Conservation (phyloP, 2,888 invertebrate species). For the Malthinus seriepunctatus region DNA sequence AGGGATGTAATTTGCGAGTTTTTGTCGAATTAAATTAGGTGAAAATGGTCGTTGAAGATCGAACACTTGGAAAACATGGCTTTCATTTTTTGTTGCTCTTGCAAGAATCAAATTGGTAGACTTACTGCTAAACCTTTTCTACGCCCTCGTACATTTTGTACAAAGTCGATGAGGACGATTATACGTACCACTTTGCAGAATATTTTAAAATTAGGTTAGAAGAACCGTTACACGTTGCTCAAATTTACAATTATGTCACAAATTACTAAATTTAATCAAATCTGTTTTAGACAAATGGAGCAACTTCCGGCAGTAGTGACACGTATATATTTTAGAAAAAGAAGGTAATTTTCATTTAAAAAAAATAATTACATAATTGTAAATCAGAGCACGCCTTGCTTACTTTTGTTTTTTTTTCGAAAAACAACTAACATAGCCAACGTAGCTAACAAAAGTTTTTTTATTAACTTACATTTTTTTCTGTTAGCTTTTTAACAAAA, state of each 20-base stretch:
- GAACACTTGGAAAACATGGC: too few relatives aligned
- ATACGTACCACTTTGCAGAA: too few relatives aligned
- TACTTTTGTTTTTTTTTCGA: constrained; percentile 9
- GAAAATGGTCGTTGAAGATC: too few relatives aligned
- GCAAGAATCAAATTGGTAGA: too few relatives aligned
- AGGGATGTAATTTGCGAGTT: too few relatives aligned
- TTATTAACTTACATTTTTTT: background rate
- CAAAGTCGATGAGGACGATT: too few relatives aligned
- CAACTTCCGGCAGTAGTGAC: constrained; percentile 72
- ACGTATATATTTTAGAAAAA: constrained; percentile 79
- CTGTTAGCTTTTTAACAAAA: background rate
- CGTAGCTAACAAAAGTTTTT: too few relatives aligned
- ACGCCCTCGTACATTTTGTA: too few relatives aligned
- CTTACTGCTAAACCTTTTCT: too few relatives aligned
- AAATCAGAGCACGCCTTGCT: constrained; percentile 31
- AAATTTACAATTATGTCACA: constrained; percentile 39
- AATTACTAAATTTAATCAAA: constrained; percentile 26
- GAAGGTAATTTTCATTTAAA: constrained; percentile 48
- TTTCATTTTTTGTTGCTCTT: too few relatives aligned
- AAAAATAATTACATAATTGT: constrained; percentile 32
- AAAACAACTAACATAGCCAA: background rate
- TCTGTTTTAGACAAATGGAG: constrained; percentile 71
- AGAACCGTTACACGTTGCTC: constrained; percentile 31
- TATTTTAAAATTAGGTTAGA: too few relatives aligned
- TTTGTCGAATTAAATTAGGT: too few relatives aligned